These are phyloP conservation scores for Palythoa grandis DNA, from an alignment of 92 coral and sea anemone genomes.

Conservation along the genomic window DNA sequence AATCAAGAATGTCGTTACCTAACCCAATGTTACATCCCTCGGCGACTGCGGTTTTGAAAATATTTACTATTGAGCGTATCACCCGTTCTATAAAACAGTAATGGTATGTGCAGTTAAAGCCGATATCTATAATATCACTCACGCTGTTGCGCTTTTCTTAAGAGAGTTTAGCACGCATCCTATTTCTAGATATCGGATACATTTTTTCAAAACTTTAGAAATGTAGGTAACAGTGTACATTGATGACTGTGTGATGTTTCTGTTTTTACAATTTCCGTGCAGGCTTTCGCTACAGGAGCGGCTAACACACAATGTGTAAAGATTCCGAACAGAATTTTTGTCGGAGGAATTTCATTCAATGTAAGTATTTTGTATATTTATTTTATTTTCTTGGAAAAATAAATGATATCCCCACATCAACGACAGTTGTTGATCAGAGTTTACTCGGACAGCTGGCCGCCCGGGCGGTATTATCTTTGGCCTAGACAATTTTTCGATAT, in stretches of 20 bases:
- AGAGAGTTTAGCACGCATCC: background rate
- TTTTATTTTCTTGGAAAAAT: background rate
- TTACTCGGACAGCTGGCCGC: too few relatives aligned
- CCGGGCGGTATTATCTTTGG: too few relatives aligned
- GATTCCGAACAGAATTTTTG: slow-evolving; percentile 81
- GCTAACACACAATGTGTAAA: slow-evolving; percentile 18
- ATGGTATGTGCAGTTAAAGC: background rate
- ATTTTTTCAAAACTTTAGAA: background rate
- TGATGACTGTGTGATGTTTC: background rate
- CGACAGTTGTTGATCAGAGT: too few relatives aligned
- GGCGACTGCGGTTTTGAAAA: background rate
- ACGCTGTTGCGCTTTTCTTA: background rate
- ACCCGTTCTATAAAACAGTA: background rate
- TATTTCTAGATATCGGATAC: background rate
- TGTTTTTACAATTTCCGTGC: background rate
- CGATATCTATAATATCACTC: background rate
- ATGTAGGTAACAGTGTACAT: background rate
- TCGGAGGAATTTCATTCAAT: slow-evolving; percentile 81
- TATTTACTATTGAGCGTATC: background rate
- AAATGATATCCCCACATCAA: too few relatives aligned
- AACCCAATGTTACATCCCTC: background rate
- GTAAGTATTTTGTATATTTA: slow-evolving; percentile 52
- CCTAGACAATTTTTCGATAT: too few relatives aligned
- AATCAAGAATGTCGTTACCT: background rate
- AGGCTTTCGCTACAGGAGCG: slow-evolving; percentile 4